phyloP scores from a whole-genome alignment of 2,888 invertebrate species.

The Atrina japonica region DNA sequence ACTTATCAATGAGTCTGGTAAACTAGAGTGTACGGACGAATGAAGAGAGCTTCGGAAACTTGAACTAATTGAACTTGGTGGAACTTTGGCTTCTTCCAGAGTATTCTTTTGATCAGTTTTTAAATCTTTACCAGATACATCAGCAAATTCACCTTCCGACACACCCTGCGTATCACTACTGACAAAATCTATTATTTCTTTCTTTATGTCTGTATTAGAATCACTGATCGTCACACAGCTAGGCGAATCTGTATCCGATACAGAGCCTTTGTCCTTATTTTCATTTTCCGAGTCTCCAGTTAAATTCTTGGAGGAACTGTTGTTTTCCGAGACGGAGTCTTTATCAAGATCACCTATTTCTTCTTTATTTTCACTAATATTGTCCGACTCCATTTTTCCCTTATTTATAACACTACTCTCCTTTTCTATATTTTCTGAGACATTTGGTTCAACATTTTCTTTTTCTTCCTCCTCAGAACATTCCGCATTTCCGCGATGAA shows the following conservation, averaged over 20 bases:
- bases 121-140: not conserved
- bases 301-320: too few relatives aligned
- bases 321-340: too few relatives aligned
- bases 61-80: slow-evolving; percentile 5
- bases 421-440: too few relatives aligned
- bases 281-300: not conserved
- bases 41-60: slow-evolving; percentile 17
- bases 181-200: slow-evolving; percentile 9
- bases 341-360: too few relatives aligned
- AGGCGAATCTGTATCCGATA: slow-evolving; percentile 10
- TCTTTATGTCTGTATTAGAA: slow-evolving; percentile 3
- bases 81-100: not conserved
- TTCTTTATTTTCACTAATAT: too few relatives aligned
- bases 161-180: not conserved
- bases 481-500: too few relatives aligned
- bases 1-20: slow-evolving; percentile 13
- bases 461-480: too few relatives aligned
- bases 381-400: too few relatives aligned
- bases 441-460: too few relatives aligned
- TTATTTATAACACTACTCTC: too few relatives aligned
- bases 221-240: slow-evolving; percentile 1
- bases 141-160: not conserved
- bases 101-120: slow-evolving; percentile 3
- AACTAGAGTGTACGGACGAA: slow-evolving; percentile 20
- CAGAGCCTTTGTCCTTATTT: not conserved